phyloP scores from a whole-genome alignment of 2,888 invertebrate species.

The Isotomurus palustris region DNA sequence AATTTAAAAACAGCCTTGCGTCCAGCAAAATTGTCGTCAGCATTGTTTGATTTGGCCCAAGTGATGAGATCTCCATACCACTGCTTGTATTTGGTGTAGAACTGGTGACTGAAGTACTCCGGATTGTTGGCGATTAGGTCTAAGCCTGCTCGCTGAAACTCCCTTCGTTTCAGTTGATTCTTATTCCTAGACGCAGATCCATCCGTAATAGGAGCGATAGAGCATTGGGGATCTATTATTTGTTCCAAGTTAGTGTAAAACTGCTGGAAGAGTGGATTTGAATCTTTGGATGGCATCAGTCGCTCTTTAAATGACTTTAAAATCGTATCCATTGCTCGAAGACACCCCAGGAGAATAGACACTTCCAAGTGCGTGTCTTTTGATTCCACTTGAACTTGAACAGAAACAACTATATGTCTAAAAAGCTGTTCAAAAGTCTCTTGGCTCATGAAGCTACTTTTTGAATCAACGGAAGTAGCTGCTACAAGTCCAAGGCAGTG shows the following conservation, averaged over 20 bases:
- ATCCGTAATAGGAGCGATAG: slow-evolving; percentile 25
- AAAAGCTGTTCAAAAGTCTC: slow-evolving; percentile 28
- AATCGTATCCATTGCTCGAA: slow-evolving; percentile 34
- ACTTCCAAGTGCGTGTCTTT: slow-evolving; percentile 35
- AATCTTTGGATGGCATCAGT: neutral
- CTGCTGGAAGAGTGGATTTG: slow-evolving; percentile 13
- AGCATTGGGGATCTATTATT: slow-evolving; percentile 40
- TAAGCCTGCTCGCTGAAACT: slow-evolving; percentile 45
- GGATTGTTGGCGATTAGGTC: slow-evolving; percentile 38
- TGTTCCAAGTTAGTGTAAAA: slow-evolving; percentile 38
- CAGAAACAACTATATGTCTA: slow-evolving; percentile 17
- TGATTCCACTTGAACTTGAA: slow-evolving; percentile 41
- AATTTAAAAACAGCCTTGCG: slow-evolving; percentile 36
- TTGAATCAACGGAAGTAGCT: slow-evolving; percentile 10
- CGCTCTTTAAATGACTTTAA: slow-evolving; percentile 14
- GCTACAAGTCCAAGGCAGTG: slow-evolving; percentile 37
- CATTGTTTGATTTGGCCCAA: slow-evolving; percentile 41
- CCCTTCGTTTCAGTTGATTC: slow-evolving; percentile 37
- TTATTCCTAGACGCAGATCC: no score
- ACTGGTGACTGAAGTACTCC: slow-evolving; percentile 12
- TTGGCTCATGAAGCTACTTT: slow-evolving; percentile 18
- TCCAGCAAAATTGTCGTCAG: slow-evolving; percentile 38
- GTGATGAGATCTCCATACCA: slow-evolving; percentile 40
- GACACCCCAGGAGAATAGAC: slow-evolving; percentile 36
- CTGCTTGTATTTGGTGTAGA: slow-evolving; percentile 27